Evolutionary conservation across 2,113 vertebrate species (phyloP), one percentile per base, ranked within the genome.

Genomic region (Delphinapterus leucas): DNA sequence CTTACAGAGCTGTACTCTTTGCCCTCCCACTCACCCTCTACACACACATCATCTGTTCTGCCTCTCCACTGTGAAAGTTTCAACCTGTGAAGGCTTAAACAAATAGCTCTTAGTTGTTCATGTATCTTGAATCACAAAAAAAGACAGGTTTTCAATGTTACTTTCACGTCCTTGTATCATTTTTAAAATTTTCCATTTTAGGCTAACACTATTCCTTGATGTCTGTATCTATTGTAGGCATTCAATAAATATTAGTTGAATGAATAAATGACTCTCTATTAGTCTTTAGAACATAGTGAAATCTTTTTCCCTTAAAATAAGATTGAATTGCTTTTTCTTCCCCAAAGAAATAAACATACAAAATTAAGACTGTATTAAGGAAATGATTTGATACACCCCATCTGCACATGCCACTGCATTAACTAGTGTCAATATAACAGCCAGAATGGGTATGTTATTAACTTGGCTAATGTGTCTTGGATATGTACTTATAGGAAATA

Each of bases 1-100:
- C 96, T 94, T 96, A 96, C 91, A 65, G 91, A 93, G 68, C 49
- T 85, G 28, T 79, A 89, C 86, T 87, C 80, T 70, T 23, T 76
- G 68, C 83, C 58, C 90, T 97, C 96, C 97, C 83, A 97, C 97
- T 96, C 97, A 96, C 79, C 89, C 91, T 67, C 95, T 82, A 90
- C 96, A 71, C 88, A 73, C 82, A 96, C 67, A 89, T 98, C 95
- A 96, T 97, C 96, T 95, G 63, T 73, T 97, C 86, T 92, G 67
- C 55, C 47, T 83, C 73, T 96, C 36, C 28, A 60, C 73, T 28
- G 61, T 82, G 87, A 82, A 95, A 58, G 3, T 63, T 95, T 97
- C 79, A 94, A 79, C 67, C 82, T 76, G 53, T 31, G 73, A 95
- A 82, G 63, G 1, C 80, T 97, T 86, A 97, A 97, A 93, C 92